Percentiles rank a stretch among this genome's conserved stretches.
These are phyloP conservation scores for Heliconius hewitsoni DNA, from an alignment of 1,140 invertebrate genomes.

Conservation along the genomic window DNA sequence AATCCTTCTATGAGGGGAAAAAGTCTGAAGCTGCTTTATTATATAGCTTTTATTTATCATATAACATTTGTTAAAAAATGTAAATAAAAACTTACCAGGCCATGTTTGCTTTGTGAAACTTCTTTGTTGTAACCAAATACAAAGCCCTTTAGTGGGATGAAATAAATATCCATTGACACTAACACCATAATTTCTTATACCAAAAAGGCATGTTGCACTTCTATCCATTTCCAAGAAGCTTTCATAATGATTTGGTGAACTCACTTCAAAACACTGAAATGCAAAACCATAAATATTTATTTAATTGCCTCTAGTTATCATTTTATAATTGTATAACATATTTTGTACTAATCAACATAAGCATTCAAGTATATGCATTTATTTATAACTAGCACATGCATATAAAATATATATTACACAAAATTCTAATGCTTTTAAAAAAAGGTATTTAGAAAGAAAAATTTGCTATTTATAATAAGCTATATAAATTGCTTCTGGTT, in stretches of 20 bases:
- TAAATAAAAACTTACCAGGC: conserved; percentile 84
- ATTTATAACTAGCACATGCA: too few relatives aligned
- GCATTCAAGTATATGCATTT: too few relatives aligned
- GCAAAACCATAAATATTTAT: neutral
- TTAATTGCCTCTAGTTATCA: neutral
- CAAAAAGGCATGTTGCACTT: conserved; percentile 95
- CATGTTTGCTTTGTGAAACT: conserved; percentile 96
- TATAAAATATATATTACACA: too few relatives aligned
- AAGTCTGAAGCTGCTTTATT: too few relatives aligned
- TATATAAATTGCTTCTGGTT: too few relatives aligned
- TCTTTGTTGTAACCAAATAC: conserved; percentile 96
- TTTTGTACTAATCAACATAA: too few relatives aligned
- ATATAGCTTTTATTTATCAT: neutral
- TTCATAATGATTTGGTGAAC: conserved; percentile 83
- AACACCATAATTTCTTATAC: conserved; percentile 95
- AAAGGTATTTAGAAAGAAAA: too few relatives aligned
- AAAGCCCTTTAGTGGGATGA: conserved; percentile 91
- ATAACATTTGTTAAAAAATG: neutral
- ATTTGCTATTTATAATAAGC: too few relatives aligned
- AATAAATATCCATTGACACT: conserved; percentile 96
- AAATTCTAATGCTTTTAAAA: too few relatives aligned
- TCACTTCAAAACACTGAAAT: conserved; percentile 91
- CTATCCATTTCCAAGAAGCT: conserved; percentile 93
- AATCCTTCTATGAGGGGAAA: too few relatives aligned
- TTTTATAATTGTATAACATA: neutral